Conservation (phyloP, 2,888 invertebrate species). For the Drosophila kanekoi region DNA sequence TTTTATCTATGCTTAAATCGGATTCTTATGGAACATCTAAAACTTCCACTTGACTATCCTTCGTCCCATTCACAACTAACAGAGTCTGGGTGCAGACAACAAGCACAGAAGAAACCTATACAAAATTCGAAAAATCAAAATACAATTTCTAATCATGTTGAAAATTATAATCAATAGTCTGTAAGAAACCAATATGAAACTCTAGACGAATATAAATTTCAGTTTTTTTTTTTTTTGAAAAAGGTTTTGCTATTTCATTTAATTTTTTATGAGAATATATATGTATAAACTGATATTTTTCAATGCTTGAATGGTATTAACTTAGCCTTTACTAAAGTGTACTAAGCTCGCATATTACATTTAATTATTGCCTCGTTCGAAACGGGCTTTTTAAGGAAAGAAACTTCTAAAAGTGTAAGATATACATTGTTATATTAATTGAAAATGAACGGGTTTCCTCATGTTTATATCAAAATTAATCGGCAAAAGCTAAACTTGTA, state of each 20-base stretch:
- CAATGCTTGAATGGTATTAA: not conserved
- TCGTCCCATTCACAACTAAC: not conserved
- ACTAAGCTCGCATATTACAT: not conserved
- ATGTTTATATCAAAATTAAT: no score
- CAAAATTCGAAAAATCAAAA: not conserved
- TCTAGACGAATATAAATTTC: conserved; percentile 1
- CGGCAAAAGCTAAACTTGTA: no score
- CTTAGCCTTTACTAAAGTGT: not conserved
- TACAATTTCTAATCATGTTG: not conserved
- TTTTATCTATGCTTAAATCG: conserved; percentile 39
- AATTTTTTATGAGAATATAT: not conserved
- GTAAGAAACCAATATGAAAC: conserved; percentile 1
- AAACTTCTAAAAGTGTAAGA: no score
- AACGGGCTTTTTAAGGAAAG: not conserved
- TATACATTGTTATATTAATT: no score
- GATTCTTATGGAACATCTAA: not conserved
- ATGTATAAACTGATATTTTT: not conserved
- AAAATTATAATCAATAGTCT: conserved; percentile 6
- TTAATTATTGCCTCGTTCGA: not conserved
- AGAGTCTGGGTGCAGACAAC: not conserved
- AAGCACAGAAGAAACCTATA: not conserved
- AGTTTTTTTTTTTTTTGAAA: not conserved
- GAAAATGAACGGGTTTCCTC: no score
- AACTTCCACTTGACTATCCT: not conserved
- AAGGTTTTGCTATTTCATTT: not conserved